Conservation (phyloP, 2,888 invertebrate species). For the Arrhopalites spinosus region DNA sequence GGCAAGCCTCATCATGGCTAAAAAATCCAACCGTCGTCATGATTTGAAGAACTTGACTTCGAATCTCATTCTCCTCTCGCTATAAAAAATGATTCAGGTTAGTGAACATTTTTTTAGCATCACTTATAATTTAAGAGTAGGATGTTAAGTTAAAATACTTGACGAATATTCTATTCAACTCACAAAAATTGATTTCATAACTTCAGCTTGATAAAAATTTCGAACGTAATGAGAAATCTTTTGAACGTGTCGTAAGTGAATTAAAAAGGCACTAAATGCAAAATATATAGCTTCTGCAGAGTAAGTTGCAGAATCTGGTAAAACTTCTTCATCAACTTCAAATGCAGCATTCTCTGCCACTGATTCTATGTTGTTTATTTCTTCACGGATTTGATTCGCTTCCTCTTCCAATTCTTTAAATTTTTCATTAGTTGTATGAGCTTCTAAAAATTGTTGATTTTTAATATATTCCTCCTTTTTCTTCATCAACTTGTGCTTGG, state of each 20-base stretch:
- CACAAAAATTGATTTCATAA: constrained; percentile 29
- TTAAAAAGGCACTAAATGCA: constrained; percentile 31
- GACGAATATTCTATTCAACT: neutral
- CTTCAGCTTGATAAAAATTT: constrained; percentile 34
- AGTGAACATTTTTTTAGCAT: neutral
- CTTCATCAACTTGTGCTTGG: constrained; percentile 17
- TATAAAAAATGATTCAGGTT: neutral
- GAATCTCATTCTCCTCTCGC: constrained; percentile 26
- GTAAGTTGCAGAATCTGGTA: constrained; percentile 11
- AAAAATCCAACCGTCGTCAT: constrained; percentile 31
- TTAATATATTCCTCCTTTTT: constrained; percentile 27
- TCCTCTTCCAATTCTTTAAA: constrained; percentile 28
- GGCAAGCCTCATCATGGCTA: constrained; percentile 8
- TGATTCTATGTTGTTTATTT: constrained; percentile 9
- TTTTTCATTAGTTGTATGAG: constrained; percentile 22
- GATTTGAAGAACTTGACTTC: constrained; percentile 30
- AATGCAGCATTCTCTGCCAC: neutral
- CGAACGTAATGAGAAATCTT: constrained; percentile 31
- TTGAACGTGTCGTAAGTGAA: constrained; percentile 19
- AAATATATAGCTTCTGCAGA: constrained; percentile 10
- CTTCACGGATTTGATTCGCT: constrained; percentile 1
- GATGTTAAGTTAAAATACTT: neutral
- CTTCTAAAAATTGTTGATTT: constrained; percentile 20
- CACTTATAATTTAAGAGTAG: neutral
- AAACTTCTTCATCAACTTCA: constrained; percentile 22